Evolutionary conservation across 2,113 vertebrate species (phyloP).

Genomic region (Pluvianellus socialis): DNA sequence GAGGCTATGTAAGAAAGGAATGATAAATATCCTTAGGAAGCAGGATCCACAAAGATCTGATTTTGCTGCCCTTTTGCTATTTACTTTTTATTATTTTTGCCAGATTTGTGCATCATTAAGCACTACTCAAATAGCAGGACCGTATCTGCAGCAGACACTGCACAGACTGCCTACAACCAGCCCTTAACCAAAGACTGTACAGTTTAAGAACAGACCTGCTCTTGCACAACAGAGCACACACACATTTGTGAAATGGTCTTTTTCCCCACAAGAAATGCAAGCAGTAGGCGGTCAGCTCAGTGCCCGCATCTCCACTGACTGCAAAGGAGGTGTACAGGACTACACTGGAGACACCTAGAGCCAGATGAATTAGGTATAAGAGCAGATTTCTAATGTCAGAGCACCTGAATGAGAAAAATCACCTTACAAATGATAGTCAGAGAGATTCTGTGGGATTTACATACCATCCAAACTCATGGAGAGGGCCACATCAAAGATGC

Average conservation of each 20-base stretch:
- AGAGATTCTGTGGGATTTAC: background rate
- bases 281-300: background rate
- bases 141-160: background rate
- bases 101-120: background rate
- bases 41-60: background rate
- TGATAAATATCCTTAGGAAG: background rate
- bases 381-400: background rate
- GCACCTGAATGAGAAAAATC: background rate
- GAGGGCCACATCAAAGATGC: accelerated
- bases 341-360: background rate
- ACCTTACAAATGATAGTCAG: background rate
- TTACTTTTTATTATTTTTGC: conserved; percentile 11
- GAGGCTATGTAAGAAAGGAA: background rate
- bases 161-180: background rate
- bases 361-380: background rate
- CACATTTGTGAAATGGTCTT: background rate
- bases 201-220: background rate
- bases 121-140: background rate
- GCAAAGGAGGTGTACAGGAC: background rate
- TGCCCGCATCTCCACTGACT: background rate
- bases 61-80: conserved; percentile 1
- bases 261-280: background rate
- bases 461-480: background rate
- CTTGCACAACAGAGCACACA: background rate
- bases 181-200: background rate